Evolutionary conservation across 2,113 vertebrate genomes (phyloP).

Genomic region (Rhynchopsitta pachyrhyncha): DNA sequence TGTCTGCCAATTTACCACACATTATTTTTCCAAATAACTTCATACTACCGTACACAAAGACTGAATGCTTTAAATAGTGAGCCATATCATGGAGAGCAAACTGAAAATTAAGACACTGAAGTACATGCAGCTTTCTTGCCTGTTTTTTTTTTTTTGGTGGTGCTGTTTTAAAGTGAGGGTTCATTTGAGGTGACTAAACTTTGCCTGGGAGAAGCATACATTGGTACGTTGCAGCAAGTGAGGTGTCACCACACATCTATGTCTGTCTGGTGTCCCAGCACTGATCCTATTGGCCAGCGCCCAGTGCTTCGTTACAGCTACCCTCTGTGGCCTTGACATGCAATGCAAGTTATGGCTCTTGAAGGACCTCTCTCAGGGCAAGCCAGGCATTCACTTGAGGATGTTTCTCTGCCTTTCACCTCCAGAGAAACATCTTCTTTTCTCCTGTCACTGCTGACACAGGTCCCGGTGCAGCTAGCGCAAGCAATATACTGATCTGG

Average conservation of each 20-base stretch:
- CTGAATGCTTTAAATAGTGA: slow-evolving; percentile 39
- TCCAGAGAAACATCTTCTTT: neutral
- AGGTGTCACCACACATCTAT: fast-evolving
- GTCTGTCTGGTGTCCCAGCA: neutral
- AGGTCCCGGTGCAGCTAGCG: fast-evolving
- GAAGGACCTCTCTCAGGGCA: neutral
- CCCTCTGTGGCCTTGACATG: neutral
- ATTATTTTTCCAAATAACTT: slow-evolving; percentile 67
- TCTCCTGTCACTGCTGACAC: neutral
- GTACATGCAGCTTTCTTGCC: neutral
- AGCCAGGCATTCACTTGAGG: neutral
- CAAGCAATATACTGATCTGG: neutral
- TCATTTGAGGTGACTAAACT: neutral
- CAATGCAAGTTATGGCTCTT: neutral
- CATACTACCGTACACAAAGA: slow-evolving; percentile 63
- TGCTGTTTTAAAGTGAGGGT: neutral
- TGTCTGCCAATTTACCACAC: slow-evolving; percentile 65
- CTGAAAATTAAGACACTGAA: neutral
- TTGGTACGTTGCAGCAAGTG: fast-evolving
- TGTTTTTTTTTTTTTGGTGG: neutral
- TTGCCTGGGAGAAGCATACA: neutral
- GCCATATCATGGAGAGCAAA: neutral
- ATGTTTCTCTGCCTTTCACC: neutral
- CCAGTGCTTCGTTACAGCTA: fast-evolving
- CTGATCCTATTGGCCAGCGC: neutral